Evolutionary conservation across 1,140 invertebrate genomes (phyloP), one percentile per base, ranked within the genome.

Genomic region (Stratiolaelaps scimitus): DNA sequence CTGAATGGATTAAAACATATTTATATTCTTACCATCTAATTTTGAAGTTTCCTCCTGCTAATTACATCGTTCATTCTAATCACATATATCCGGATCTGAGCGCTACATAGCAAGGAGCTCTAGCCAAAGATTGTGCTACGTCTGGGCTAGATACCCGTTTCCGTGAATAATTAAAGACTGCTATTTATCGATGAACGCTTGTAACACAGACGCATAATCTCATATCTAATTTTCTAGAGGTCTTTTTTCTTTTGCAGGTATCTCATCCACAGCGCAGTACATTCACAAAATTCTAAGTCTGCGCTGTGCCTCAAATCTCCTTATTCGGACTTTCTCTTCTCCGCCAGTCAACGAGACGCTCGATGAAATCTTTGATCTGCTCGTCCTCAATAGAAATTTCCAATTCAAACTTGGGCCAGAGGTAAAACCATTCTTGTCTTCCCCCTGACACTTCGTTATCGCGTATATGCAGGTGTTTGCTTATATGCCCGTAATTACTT

Each of bases 301-400:
- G 15, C 26, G 34, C 13, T 60, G 53, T 26, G 26, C 53, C 15
- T 60, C 53, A 17, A 29, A 34, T 26, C 53, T 60, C 6, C 26
- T 34, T 26, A 60, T 60, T 10, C 53, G 34, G 20, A 20, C 53
- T 1, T 60, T 60, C 23, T 29, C 53, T 20, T 60, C 53, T 20
- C 53, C 53, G 1, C 53, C 53, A 15, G 20, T 60, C 10, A 15
- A 26, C 1, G 53, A 60, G 26, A 60, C 53, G 23, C 34, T 60
- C 26, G 23, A 26, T n/a, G 53, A 10, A 26, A 60, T 60, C 53
- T 60, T 60, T 26, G 53, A 60, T 26, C 23, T 60, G 10, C 20
- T 60, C 26, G 53, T 60, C 34, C 23, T 60, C 26, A 60, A 60
- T 26, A 26, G 53, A n/a, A 23, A 60, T 26, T 60, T 60, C 10